These are phyloP conservation scores for Scarus forsteni DNA, from an alignment of 2,797 vertebrate genomes.

Conservation along the genomic window DNA sequence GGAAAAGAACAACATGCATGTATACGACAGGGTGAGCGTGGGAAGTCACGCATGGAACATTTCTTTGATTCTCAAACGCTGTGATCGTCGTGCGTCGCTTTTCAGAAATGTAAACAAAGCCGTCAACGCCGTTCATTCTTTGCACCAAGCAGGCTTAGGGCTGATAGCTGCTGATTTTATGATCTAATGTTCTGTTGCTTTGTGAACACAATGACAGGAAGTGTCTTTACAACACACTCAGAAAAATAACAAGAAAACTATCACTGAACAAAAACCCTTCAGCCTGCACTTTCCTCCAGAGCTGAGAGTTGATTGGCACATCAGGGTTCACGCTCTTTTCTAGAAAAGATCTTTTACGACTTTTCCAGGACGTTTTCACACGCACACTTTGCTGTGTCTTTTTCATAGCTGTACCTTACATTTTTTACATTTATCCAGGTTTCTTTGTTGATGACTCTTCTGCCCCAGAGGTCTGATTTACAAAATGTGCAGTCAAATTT, in stretches of 20 bases:
- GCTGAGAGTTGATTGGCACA: not conserved
- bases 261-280: no score
- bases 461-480: no score
- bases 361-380: no score
- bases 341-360: no score
- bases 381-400: no score
- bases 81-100: not conserved
- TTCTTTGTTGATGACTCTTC: no score
- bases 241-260: no score
- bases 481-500: no score
- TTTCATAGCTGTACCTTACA: no score
- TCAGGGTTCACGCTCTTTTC: no score
- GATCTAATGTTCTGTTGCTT: not conserved
- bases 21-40: not conserved
- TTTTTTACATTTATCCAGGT: no score
- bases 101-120: slow-evolving; percentile 18
- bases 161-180: no score
- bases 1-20: not conserved
- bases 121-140: not conserved
- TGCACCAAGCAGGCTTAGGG: not conserved
- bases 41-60: not conserved
- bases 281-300: not conserved
- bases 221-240: not conserved
- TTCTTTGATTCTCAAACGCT: not conserved
- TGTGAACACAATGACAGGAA: not conserved